A percentile compares a stretch with the other conserved stretches of the same genome.
phyloP scores from a whole-genome alignment of 2,888 invertebrate genomes.

The Sinodicranocentrus sp. region DNA sequence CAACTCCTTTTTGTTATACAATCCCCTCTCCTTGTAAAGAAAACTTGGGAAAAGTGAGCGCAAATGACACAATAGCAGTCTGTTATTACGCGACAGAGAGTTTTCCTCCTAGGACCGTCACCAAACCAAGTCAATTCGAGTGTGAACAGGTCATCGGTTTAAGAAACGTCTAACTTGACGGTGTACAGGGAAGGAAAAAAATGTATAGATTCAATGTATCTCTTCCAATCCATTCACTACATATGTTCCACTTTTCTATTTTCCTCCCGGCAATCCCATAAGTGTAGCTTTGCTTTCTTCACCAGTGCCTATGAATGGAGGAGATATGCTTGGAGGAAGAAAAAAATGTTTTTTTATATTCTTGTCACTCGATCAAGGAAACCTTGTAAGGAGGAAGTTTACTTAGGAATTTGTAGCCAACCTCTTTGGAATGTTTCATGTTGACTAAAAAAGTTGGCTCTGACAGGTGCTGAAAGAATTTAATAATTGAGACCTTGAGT shows the following conservation, averaged over 20 bases:
- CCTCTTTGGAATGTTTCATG: conserved; percentile 23
- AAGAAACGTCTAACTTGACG: too few relatives aligned
- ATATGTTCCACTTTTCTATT: too few relatives aligned
- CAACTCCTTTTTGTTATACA: too few relatives aligned
- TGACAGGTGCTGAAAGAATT: conserved; percentile 61
- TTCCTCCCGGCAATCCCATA: too few relatives aligned
- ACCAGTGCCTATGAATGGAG: too few relatives aligned
- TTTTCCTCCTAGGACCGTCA: too few relatives aligned
- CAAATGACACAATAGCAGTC: too few relatives aligned
- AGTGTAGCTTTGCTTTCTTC: too few relatives aligned
- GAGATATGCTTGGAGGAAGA: too few relatives aligned
- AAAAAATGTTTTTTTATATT: neutral
- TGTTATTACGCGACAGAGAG: too few relatives aligned
- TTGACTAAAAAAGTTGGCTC: conserved; percentile 15
- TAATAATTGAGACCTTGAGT: conserved; percentile 67
- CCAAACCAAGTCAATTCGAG: neutral
- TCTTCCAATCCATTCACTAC: too few relatives aligned
- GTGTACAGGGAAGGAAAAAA: conserved; percentile 19
- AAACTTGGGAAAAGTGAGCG: neutral
- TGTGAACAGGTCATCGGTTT: conserved; percentile 33
- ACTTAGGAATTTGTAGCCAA: conserved; percentile 3
- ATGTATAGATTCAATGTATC: neutral
- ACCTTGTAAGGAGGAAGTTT: neutral
- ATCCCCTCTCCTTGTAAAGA: neutral
- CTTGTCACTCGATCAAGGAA: too few relatives aligned